These are phyloP conservation scores for Drosophila busckii DNA, from an alignment of 1,140 invertebrate species.

Conservation along the genomic window DNA sequence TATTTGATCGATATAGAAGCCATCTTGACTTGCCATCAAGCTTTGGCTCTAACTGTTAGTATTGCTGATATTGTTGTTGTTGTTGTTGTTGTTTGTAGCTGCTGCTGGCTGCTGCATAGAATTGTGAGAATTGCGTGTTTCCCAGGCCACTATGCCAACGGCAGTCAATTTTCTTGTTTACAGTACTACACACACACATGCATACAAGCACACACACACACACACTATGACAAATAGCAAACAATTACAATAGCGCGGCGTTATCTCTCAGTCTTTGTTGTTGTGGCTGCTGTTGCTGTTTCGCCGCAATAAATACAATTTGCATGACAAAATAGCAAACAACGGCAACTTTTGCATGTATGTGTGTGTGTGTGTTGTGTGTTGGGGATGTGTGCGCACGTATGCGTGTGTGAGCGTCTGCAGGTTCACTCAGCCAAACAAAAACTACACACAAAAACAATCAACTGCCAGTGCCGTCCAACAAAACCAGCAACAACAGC, in stretches of 20 bases:
- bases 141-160: constrained; percentile 23
- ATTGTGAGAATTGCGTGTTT: constrained; percentile 32
- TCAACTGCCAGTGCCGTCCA: constrained; percentile 48
- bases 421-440: constrained; percentile 69
- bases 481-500: constrained; percentile 4
- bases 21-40: constrained; percentile 24
- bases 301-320: constrained; percentile 75
- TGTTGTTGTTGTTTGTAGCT: constrained; percentile 1
- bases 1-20: constrained; percentile 4
- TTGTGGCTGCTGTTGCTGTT: constrained; percentile 41
- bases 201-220: constrained; percentile 16
- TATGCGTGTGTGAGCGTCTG: constrained; percentile 34
- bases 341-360: constrained; percentile 54
- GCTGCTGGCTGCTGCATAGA: constrained; percentile 12
- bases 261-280: constrained; percentile 38
- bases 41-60: not conserved
- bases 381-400: constrained; percentile 2
- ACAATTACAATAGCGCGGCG: constrained; percentile 57
- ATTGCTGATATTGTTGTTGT: constrained; percentile 1
- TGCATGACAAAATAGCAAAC: constrained; percentile 77
- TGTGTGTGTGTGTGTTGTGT: constrained; percentile 12
- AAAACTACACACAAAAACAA: constrained; percentile 73
- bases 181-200: constrained; percentile 17
- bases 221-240: constrained; percentile 62
- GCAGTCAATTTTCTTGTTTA: constrained; percentile 72